Conservation (phyloP, 2,888 invertebrate genomes). For the Rutpela maculata region DNA sequence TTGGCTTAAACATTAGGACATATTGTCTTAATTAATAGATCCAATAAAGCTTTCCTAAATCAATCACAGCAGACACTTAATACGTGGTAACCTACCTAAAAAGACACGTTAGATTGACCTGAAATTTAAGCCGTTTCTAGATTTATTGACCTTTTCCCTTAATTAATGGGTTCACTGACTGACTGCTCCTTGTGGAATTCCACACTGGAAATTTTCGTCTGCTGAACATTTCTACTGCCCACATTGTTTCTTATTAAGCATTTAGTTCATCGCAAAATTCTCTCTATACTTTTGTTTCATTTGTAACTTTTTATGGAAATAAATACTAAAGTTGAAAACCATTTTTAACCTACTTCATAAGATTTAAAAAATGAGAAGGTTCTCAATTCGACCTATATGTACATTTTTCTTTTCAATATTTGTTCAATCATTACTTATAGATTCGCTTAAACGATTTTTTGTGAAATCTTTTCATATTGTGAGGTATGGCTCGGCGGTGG, state of each 20-base stretch:
- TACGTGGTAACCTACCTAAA: background rate
- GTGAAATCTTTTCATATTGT: no score
- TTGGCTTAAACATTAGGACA: background rate
- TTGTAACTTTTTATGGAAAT: no score
- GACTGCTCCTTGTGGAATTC: background rate
- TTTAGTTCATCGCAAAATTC: no score
- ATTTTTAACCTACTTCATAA: no score
- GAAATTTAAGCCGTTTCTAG: background rate
- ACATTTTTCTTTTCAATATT: no score
- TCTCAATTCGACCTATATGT: no score
- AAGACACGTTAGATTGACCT: background rate
- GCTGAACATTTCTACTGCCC: background rate
- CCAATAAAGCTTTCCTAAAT: constrained; percentile 2
- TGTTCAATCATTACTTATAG: no score
- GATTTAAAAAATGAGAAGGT: no score
- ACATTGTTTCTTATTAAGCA: background rate
- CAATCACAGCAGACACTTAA: constrained; percentile 7
- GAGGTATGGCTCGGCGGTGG: no score
- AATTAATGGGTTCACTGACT: background rate
- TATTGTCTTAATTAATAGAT: background rate
- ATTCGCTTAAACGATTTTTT: no score
- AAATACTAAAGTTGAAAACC: no score
- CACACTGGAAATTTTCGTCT: background rate
- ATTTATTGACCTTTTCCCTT: background rate
- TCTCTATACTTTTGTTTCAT: no score